These are phyloP conservation scores for Hecatera dysodea DNA, from an alignment of 2,888 invertebrate genomes.

Conservation along the genomic window DNA sequence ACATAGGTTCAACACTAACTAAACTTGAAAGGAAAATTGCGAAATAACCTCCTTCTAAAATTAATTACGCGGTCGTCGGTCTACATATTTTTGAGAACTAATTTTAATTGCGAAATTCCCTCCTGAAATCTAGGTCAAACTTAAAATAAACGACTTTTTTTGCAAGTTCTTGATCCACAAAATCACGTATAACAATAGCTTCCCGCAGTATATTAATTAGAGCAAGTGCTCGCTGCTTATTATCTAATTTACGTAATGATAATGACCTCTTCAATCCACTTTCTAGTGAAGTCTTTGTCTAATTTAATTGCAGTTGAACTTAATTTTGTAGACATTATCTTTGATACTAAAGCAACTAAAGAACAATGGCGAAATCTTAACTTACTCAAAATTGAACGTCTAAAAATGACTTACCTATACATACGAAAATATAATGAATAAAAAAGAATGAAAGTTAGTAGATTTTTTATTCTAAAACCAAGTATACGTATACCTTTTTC, in stretches of 20 bases:
- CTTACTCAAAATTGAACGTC: no score
- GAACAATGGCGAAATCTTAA: no score
- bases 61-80: constrained; percentile 27
- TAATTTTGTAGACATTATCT: not conserved
- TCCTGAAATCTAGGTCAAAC: constrained; percentile 40
- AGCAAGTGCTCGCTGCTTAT: constrained; percentile 56
- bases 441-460: no score
- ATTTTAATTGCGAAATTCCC: constrained; percentile 27
- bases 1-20: no score
- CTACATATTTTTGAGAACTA: constrained; percentile 10
- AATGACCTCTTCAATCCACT: constrained; percentile 52
- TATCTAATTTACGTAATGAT: constrained; percentile 65
- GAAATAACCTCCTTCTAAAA: constrained; percentile 28
- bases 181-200: constrained; percentile 29
- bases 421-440: no score
- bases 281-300: constrained; percentile 48
- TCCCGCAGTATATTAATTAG: constrained; percentile 54
- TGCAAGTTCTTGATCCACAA: constrained; percentile 29
- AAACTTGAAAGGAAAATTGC: constrained; percentile 18
- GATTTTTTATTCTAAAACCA: no score
- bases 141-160: constrained; percentile 17
- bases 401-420: no score
- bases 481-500: no score
- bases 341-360: not conserved
- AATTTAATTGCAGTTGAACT: constrained; percentile 27